phyloP scores from a whole-genome alignment of 1,140 invertebrate genomes.

The Hyles euphorbiae region DNA sequence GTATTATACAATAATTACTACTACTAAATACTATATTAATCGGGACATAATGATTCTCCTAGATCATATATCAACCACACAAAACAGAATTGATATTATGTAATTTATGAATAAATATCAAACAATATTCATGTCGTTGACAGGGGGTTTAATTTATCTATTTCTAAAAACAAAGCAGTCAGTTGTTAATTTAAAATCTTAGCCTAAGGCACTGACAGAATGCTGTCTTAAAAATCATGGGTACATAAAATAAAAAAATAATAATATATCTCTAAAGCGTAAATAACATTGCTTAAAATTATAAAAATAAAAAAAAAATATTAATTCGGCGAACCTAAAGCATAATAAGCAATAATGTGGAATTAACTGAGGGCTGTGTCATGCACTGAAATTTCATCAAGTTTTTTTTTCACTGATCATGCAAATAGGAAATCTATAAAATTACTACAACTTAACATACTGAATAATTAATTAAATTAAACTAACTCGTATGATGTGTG shows the following conservation, averaged over 20 bases:
- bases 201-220: conserved; percentile 62
- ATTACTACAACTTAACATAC: too few relatives aligned
- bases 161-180: conserved; percentile 48
- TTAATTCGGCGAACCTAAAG: conserved; percentile 41
- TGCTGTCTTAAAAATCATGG: conserved; percentile 16
- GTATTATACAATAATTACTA: conserved; percentile 44
- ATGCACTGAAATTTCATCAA: too few relatives aligned
- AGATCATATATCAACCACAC: conserved; percentile 25
- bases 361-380: not conserved
- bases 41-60: conserved; percentile 49
- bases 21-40: conserved; percentile 36
- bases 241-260: conserved; percentile 41
- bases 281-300: conserved; percentile 64
- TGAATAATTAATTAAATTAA: too few relatives aligned
- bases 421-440: too few relatives aligned
- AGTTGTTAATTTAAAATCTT: conserved; percentile 49
- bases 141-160: conserved; percentile 15
- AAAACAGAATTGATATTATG: conserved; percentile 16
- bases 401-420: too few relatives aligned
- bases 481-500: too few relatives aligned
- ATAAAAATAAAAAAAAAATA: conserved; percentile 39
- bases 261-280: conserved; percentile 60
- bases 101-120: conserved; percentile 25
- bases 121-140: conserved; percentile 31
- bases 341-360: not conserved